Base-by-base conservation (phyloP, 2,888 invertebrate species). In the Caenorhabditis auriculariae region DNA sequence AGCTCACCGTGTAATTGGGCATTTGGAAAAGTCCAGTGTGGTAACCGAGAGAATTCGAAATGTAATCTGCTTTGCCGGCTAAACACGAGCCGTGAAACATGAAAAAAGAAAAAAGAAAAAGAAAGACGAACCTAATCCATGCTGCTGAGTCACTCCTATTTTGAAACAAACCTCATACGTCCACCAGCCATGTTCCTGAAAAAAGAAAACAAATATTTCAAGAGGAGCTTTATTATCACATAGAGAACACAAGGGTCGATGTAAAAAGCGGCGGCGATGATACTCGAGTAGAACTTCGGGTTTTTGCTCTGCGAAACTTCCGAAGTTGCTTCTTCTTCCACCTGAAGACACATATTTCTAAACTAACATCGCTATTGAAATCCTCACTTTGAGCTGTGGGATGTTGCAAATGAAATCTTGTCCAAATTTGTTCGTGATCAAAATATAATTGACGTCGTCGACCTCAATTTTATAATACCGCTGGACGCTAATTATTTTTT, bases 161-260 rank as follows among this genome's bases (percentile, higher is more conserved):
- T n/a, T n/a, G n/a, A 53, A 19, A 37, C 69, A 69, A 4, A 69
- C 35, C 32, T 26, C 41, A 28, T 69, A 69, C 21, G 45, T n/a
- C 69, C 69, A 69, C 63, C 63, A 66, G 44, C 57, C 56, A 46
- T 46, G 46, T 15, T 46, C 47, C 58, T 58, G 41, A 44, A 47
- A 48, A 4, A 19, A 47, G 9, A 32, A 9, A n/a, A 32, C 9
- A 9, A 32, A 12, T 9, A 32, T 12, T 12, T n/a, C 35, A 32
- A 32, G 35, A 9, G n/a, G 9, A 32, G 9, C 9, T 12, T 9
- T 9, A 32, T 32, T 29, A 32, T 9, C 7, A 47, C 47, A 3
- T 39, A 19, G 7, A 7, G 19, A 7, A 61, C 47, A 44, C 61
- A 61, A 19, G 46, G 47, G 19, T 56, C 41, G 17, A 61, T 43